Evolutionary conservation across 2,797 vertebrate genomes (phyloP).

Genomic region (Threskiornis aethiopicus): DNA sequence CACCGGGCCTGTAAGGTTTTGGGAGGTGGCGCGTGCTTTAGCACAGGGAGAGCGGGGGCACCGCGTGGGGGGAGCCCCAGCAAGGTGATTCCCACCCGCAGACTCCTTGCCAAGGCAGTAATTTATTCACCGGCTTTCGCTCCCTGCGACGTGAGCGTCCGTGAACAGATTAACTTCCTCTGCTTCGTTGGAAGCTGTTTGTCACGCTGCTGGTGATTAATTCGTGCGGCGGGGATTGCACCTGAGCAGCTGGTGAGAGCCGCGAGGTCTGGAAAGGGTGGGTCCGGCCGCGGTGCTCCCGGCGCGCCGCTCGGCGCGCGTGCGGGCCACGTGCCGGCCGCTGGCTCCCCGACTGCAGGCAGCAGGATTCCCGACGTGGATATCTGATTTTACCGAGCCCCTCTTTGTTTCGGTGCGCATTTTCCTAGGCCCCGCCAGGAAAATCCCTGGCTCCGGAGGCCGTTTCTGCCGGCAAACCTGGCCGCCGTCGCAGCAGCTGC

Average conservation of each 20-base stretch:
- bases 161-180: background rate
- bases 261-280: background rate
- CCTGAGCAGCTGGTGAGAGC: background rate
- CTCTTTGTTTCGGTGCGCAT: accelerated
- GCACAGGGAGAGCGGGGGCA: background rate
- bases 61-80: background rate
- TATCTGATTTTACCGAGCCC: accelerated
- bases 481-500: accelerated
- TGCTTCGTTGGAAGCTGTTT: background rate
- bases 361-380: accelerated
- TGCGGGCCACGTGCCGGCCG: background rate
- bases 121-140: background rate
- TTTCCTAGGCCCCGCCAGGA: background rate
- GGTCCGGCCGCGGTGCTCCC: background rate
- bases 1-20: background rate
- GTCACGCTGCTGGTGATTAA: background rate
- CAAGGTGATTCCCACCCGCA: background rate
- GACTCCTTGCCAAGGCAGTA: accelerated
- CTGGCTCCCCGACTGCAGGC: accelerated
- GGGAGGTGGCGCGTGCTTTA: accelerated
- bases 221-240: background rate
- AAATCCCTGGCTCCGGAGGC: background rate
- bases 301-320: accelerated
- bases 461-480: background rate
- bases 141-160: background rate